Base-by-base conservation (phyloP, 2,797 vertebrate genomes). In the Semotilus atromaculatus region DNA sequence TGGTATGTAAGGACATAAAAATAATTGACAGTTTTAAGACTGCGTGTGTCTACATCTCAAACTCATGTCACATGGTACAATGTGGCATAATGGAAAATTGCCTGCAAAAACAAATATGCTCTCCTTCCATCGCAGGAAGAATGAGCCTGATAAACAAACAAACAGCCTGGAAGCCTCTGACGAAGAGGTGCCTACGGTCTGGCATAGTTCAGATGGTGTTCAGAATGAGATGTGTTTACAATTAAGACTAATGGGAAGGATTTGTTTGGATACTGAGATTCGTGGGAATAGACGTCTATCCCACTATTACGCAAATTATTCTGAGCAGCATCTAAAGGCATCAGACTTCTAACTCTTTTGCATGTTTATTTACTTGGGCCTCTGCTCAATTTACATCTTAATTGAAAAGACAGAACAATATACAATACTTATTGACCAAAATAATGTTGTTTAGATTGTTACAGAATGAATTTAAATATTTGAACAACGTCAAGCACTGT, bases 361-460 rank as follows among this genome's bases (percentile, higher is more conserved):
- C 19, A n/a, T 71, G 29, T 77, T 87, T 86, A 84, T 86, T 76
- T 83, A 75, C 71, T 40, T 36, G 13, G 75, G 58, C 64, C 60
- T 72, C 48, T 36, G 34, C 21, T 73, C 51, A 74, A 76, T 81
- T 58, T 74, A 67, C 76, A 82, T n/a, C 58, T 79, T 85, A 85
- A 86, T 81, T 84, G 78, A 74, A 81, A 81, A 48, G 48, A 53
- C 19, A 81, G 40, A 88, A 67, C 53, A 48, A 62, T 58, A 75
- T 76, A 40, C 58, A 81, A 67, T 86, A 84, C 91, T 91, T 91
- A 86, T 89, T 91, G 89, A 87, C 31, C 43, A 77, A 68, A 73
- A 11, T 70, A 36, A 85, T 76, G 80, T 88, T 88, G 88, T 34
- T 88, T 72, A 3, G 84, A 85, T 67, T n/a, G n/a, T n/a, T n/a